Percentiles rank a stretch among this genome's conserved stretches.
Evolutionary conservation across 2,797 vertebrate genomes (phyloP).

Genomic region (Helarctos malayanus): DNA sequence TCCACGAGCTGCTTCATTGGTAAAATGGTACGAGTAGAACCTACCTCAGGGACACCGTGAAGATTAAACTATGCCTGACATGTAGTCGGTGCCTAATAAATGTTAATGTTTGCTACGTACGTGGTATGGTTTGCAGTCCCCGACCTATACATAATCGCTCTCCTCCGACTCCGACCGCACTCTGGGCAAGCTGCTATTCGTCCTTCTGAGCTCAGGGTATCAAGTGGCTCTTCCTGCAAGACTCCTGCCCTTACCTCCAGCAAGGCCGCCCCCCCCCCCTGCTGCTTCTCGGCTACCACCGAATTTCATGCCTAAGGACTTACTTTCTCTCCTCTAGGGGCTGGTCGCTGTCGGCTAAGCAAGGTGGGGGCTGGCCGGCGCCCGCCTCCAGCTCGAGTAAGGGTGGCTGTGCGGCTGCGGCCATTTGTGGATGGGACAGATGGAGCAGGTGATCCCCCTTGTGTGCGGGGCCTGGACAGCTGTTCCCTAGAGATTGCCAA

Average conservation of each 20-base stretch:
- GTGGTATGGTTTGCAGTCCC: neutral
- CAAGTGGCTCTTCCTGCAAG: neutral
- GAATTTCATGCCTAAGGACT: neutral
- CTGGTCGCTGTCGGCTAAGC: slow-evolving; percentile 70
- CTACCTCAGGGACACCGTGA: neutral
- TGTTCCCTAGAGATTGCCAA: slow-evolving; percentile 94
- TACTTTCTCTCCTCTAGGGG: slow-evolving; percentile 68
- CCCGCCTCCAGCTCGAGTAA: slow-evolving; percentile 89
- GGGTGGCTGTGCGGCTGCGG: slow-evolving; percentile 94
- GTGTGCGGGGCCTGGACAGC: slow-evolving; percentile 92
- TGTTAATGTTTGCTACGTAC: neutral
- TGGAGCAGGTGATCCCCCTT: slow-evolving; percentile 90
- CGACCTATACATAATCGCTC: neutral
- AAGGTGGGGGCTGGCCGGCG: slow-evolving; percentile 69
- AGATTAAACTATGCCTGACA: neutral
- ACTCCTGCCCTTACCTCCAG: neutral
- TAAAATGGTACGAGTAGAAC: neutral
- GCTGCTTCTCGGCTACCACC: neutral
- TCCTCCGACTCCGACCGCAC: neutral
- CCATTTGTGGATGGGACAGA: slow-evolving; percentile 89
- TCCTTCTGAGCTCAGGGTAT: neutral
- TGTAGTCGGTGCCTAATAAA: neutral
- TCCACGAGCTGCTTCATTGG: neutral
- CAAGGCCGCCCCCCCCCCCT: neutral
- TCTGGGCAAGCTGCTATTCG: neutral